Evolutionary conservation across 2,888 invertebrate genomes (phyloP).

Genomic region (Rotaria macrura): DNA sequence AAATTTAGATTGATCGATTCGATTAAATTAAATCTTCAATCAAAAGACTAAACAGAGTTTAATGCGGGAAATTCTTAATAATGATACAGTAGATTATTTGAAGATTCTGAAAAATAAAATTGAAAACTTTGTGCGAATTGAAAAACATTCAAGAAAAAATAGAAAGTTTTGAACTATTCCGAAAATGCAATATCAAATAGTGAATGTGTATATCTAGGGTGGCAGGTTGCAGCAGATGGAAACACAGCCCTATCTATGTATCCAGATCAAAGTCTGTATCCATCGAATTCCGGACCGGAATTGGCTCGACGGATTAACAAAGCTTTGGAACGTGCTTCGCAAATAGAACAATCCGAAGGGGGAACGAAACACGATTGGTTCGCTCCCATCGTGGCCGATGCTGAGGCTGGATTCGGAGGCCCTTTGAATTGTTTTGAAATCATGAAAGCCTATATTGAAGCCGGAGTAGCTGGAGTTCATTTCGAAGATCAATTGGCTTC

Average conservation of each 20-base stretch:
- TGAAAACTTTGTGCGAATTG: too few species aligned
- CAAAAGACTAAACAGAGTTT: too few species aligned
- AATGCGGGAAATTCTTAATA: too few species aligned
- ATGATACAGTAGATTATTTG: too few species aligned
- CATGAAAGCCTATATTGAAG: conserved; percentile 42
- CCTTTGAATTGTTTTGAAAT: conserved; percentile 48
- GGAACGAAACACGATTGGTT: conserved; percentile 37
- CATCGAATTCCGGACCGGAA: conserved; percentile 47
- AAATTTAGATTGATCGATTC: neutral
- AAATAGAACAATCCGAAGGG: conserved; percentile 40
- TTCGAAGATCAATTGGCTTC: conserved; percentile 49
- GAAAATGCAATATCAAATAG: neutral
- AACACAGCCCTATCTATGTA: conserved; percentile 47
- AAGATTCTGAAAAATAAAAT: too few species aligned
- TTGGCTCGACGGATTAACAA: conserved; percentile 43
- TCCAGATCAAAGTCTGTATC: conserved; percentile 48
- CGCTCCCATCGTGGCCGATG: conserved; percentile 47
- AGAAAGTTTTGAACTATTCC: too few species aligned
- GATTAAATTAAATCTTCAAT: too few species aligned
- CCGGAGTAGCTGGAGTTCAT: conserved; percentile 43
- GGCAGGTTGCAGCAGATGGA: conserved; percentile 50
- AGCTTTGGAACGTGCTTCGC: conserved; percentile 44
- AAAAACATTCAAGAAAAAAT: too few species aligned
- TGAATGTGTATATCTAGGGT: conserved; percentile 38
- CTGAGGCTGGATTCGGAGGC: conserved; percentile 49